Base-by-base conservation (phyloP, 2,888 invertebrate genomes). In the Rhagonycha fulva region DNA sequence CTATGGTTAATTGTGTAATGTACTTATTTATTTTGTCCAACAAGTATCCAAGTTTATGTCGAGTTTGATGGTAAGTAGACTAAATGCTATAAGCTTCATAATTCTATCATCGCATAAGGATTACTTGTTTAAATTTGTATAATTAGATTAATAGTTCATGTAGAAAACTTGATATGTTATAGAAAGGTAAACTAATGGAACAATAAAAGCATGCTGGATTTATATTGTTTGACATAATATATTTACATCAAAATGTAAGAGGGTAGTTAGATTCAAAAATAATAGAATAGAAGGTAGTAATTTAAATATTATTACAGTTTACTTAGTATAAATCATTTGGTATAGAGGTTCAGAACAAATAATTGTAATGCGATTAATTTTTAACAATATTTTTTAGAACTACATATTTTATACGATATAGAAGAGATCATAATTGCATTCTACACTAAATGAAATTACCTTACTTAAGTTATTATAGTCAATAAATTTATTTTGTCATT, bases 81-180 rank as follows among this genome's bases (percentile, higher is more conserved):
- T 47, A 47, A 47, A 47, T n/a, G n/a, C 12, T 9, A 47, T 47
- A 47, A 47, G 47, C 47, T 47, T n/a, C 47, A 47, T 47, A 47
- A 47, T 47, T 47, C 47, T 47, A 47, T 47, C 47, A 47, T 28
- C 68, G 24, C 11, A 68, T 28, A 68, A 30, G 28, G 68, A 30
- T 68, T 68, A 32, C 28, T 74, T 74, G 62, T 74, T 74, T 14
- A 62, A 69, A 74, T 74, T 74, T 69, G 69, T 30, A 62, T 61
- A 70, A 69, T 62, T 23, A 68, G 74, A 74, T 74, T 74, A 74
- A 23, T 68, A 62, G 62, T 68, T 74, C 69, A 69, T 68, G 72
- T 70, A 70, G 74, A 71, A 75, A 71, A 75, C 75, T 61, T 67
- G 75, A 75, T 71, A 70, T 62, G 32, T 60, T 19, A 70, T 32